Conservation (phyloP, 2,797 vertebrate species). For the Gambusia yucatana region DNA sequence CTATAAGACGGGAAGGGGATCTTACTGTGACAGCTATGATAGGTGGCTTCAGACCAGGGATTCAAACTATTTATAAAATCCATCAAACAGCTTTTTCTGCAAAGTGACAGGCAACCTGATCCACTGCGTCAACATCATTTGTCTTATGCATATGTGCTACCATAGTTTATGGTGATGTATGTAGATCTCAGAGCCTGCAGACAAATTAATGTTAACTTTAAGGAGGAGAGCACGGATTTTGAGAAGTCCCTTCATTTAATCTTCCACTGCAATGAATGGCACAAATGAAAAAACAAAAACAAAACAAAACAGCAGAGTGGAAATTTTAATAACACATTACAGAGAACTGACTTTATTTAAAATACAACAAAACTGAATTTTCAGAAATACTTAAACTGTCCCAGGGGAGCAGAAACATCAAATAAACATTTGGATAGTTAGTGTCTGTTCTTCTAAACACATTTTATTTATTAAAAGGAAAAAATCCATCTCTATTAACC, state of each 20-base stretch:
- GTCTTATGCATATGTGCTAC: neutral
- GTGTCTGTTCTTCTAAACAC: neutral
- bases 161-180: conserved; percentile 27
- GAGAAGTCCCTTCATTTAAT: neutral
- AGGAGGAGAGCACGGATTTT: neutral
- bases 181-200: conserved; percentile 20
- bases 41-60: conserved; percentile 48
- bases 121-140: neutral
- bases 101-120: conserved; percentile 36
- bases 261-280: neutral
- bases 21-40: conserved; percentile 42
- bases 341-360: neutral
- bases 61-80: conserved; percentile 57
- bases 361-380: neutral
- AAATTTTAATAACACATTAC: neutral
- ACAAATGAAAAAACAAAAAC: neutral
- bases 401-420: neutral
- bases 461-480: neutral
- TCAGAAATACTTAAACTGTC: neutral
- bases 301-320: neutral
- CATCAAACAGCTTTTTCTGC: conserved; percentile 47
- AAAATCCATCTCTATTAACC: neutral
- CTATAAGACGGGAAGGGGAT: neutral
- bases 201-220: conserved; percentile 31
- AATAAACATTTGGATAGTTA: neutral